Percentiles rank a stretch among this genome's conserved stretches.
Evolutionary conservation across 2,113 vertebrate genomes (phyloP).

Genomic region (Osmerus mordax): DNA sequence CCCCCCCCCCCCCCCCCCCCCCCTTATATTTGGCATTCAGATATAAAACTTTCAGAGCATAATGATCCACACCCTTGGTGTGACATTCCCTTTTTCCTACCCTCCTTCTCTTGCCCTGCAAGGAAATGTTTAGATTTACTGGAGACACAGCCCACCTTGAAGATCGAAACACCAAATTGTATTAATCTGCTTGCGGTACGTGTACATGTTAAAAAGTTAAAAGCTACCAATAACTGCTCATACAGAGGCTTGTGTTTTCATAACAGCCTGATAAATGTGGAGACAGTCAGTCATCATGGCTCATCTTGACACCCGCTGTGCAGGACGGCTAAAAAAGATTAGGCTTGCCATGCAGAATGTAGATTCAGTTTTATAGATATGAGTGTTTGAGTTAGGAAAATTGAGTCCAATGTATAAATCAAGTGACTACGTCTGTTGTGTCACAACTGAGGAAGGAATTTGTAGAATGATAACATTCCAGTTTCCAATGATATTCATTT

Average conservation of each 20-base stretch:
- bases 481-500: slow-evolving; percentile 44
- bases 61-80: slow-evolving; percentile 54
- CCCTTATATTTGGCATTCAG: slow-evolving; percentile 58
- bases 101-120: slow-evolving; percentile 28
- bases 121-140: slow-evolving; percentile 31
- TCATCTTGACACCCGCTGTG: too few species aligned
- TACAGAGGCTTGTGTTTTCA: too few species aligned
- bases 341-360: too few species aligned
- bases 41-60: slow-evolving; percentile 44
- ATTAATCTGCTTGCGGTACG: too few species aligned
- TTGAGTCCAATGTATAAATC: slow-evolving; percentile 41
- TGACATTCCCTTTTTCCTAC: slow-evolving; percentile 48
- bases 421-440: slow-evolving; percentile 30
- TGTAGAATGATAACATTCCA: slow-evolving; percentile 38
- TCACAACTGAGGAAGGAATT: slow-evolving; percentile 32
- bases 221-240: too few species aligned
- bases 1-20: not conserved
- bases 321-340: too few species aligned
- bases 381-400: slow-evolving; percentile 5
- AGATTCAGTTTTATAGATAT: too few species aligned
- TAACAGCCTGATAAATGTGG: too few species aligned
- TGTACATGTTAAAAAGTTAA: too few species aligned
- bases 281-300: too few species aligned
- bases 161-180: too few species aligned
- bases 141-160: slow-evolving; percentile 21